These are phyloP conservation scores for Menura novaehollandiae DNA, from an alignment of 2,113 vertebrate genomes.

Conservation along the genomic window DNA sequence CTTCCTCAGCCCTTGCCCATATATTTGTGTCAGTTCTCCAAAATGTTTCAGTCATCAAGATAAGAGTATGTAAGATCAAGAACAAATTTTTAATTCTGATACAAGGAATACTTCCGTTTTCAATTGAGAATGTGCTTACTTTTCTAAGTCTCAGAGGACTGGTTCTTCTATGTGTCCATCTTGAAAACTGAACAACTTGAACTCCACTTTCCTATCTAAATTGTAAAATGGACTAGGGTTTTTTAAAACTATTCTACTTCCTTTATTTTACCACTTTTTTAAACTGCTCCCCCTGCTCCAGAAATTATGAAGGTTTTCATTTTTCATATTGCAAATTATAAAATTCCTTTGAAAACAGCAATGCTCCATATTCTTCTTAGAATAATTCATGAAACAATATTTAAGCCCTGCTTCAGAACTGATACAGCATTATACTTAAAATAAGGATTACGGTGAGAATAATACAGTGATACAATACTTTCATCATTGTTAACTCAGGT, in stretches of 20 bases:
- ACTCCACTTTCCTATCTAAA: background rate
- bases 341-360: background rate
- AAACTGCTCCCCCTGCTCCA: background rate
- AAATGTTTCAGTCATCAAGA: background rate
- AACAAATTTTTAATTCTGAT: background rate
- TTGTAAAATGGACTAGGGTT: background rate
- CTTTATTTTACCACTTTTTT: background rate
- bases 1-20: background rate
- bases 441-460: background rate
- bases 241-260: background rate
- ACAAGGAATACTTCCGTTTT: background rate
- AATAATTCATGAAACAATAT: background rate
- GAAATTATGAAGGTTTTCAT: background rate
- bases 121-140: background rate
- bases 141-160: background rate
- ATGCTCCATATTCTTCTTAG: background rate
- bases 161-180: background rate
- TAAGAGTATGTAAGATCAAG: background rate
- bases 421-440: background rate
- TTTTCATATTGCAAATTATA: background rate
- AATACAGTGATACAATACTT: background rate
- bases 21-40: background rate
- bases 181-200: background rate
- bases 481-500: background rate
- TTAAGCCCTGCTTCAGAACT: background rate